These are phyloP conservation scores for Anodontia alba DNA, from an alignment of 2,888 invertebrate species.

Conservation along the genomic window DNA sequence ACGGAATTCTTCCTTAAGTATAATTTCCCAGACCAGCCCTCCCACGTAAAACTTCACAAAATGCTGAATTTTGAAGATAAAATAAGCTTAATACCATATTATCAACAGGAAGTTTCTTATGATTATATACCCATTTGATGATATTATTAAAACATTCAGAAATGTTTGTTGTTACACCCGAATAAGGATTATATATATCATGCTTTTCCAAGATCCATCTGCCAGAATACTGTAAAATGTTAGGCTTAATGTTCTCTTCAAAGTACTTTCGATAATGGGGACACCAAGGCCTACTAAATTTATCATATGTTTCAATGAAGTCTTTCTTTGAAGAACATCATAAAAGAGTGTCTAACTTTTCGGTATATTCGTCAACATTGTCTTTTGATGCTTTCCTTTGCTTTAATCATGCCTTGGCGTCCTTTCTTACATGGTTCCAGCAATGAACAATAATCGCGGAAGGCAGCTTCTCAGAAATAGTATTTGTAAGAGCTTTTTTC, in stretches of 20 bases:
- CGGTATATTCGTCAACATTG: conserved; percentile 10
- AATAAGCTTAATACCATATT: conserved; percentile 33
- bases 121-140: conserved; percentile 21
- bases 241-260: not conserved
- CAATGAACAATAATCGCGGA: conserved; percentile 2
- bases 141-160: conserved; percentile 34
- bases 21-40: conserved; percentile 18
- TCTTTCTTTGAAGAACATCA: not conserved
- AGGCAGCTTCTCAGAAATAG: conserved; percentile 16
- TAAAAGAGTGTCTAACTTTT: conserved; percentile 17
- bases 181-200: conserved; percentile 27
- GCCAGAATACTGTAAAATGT: not conserved
- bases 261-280: not conserved
- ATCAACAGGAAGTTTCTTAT: conserved; percentile 32
- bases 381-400: not conserved
- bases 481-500: conserved; percentile 22
- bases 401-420: conserved; percentile 11
- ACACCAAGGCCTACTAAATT: conserved; percentile 15
- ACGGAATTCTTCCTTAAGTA: conserved; percentile 1
- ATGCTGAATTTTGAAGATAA: conserved; percentile 30
- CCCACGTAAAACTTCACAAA: not conserved
- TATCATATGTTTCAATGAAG: not conserved
- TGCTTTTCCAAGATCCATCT: conserved; percentile 29
- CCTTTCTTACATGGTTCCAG: conserved; percentile 19
- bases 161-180: conserved; percentile 42